Conservation (phyloP, 2,113 vertebrate species). For the Periophthalmodon schlosseri region DNA sequence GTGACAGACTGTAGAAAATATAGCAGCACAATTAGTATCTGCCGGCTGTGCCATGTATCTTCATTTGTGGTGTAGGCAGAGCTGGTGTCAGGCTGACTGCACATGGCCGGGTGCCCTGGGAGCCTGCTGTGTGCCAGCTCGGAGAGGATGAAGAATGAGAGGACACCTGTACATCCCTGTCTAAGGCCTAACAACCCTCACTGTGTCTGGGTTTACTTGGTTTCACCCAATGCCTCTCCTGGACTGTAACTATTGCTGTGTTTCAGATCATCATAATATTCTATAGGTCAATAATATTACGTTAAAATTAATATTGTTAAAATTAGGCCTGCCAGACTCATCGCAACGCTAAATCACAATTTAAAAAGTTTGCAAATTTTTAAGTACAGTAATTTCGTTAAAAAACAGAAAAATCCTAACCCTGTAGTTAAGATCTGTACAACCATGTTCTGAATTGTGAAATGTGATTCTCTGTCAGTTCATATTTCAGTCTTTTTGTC, state of each 20-base stretch:
- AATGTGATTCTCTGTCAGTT: no score
- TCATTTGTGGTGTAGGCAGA: constrained; percentile 68
- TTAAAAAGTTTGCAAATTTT: no score
- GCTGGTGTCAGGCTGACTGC: constrained; percentile 64
- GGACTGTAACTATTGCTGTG: not conserved
- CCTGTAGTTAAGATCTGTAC: no score
- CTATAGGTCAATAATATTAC: no score
- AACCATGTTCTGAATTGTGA: no score
- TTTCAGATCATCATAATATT: no score
- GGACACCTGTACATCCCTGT: constrained; percentile 62
- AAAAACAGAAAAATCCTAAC: no score
- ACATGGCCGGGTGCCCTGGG: constrained; percentile 53
- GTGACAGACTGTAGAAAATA: constrained; percentile 57
- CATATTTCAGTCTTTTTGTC: no score
- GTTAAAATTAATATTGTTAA: no score
- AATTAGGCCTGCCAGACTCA: no score
- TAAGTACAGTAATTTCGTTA: no score
- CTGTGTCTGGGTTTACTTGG: constrained; percentile 25
- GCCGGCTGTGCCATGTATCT: constrained; percentile 61
- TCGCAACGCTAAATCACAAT: no score
- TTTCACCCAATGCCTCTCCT: constrained; percentile 1
- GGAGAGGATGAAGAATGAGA: constrained; percentile 63
- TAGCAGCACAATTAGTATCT: constrained; percentile 61
- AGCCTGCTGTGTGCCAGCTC: constrained; percentile 45
- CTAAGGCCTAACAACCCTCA: constrained; percentile 67